Base-by-base conservation (phyloP, 2,888 invertebrate genomes). In the Trissolcus brochymenae region DNA sequence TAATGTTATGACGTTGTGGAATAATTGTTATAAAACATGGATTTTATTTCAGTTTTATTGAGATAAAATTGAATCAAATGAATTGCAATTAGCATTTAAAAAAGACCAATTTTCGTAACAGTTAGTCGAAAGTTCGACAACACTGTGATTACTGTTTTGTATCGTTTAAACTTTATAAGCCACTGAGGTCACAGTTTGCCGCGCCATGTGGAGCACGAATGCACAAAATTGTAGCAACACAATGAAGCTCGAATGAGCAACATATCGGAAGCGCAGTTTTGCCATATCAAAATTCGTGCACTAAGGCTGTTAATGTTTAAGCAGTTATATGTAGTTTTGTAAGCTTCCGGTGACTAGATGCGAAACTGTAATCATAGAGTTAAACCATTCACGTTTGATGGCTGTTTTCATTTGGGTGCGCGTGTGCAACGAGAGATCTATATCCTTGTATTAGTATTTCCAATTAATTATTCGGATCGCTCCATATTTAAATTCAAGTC, bases 331-430 rank as follows among this genome's bases (percentile, higher is more conserved):
- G 17, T 65, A 65, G 56, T 65, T 65, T 65, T 65, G 64, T 55
- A 56, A 65, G 65, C 50, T 56, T 65, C 56, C 56, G 19, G 49
- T 65, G 25, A 65, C 65, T 65, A 49, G 65, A 35, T 65, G 65
- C 6, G 56, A 65, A 65, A 56, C 49, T 46, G 56, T 55, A 65
- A 65, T 65, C 64, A 46, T 21, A n/a, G 25, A 64, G 54, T 64
- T 64, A 62, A 62, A 50, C 40, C 41, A 61, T 51, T 51, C 54
- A 53, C 54, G 54, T 55, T 55, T 46, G 46, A 29, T 16, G 29
- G 35, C 16, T 9, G 46, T 64, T 46, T 64, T 46, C 55, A 55
- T 46, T 64, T 14, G 46, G 29, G 4, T 46, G 25, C 11, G 1
- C 6, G 13, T 60, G 2, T 60, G 16, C 46, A 29, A 2, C 17